Conservation (phyloP, 2,888 invertebrate species). For the Zaprionus obscuricornis region DNA sequence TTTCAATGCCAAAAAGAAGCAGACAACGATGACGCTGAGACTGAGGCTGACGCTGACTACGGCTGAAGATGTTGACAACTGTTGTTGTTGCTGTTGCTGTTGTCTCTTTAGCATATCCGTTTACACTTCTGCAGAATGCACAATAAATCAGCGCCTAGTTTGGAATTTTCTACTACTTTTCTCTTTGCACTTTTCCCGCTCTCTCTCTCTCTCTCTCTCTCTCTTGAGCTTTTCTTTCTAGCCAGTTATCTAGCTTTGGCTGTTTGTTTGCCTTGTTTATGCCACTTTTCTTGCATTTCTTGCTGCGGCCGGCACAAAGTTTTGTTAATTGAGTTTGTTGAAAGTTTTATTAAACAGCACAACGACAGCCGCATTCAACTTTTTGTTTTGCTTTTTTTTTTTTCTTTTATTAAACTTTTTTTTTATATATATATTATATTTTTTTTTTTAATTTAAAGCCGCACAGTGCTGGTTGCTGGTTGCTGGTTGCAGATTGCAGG, state of each 20-base stretch:
- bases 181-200: not conserved
- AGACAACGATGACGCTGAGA: constrained; percentile 1
- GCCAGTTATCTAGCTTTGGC: constrained; percentile 38
- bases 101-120: constrained; percentile 67
- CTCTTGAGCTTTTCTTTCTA: not conserved
- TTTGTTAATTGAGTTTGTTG: constrained; percentile 78
- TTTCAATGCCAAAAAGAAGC: constrained; percentile 71
- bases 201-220: not conserved
- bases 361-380: constrained; percentile 67
- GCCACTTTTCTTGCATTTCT: constrained; percentile 78
- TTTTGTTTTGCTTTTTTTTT: constrained; percentile 31
- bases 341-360: constrained; percentile 76
- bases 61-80: constrained; percentile 11
- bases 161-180: constrained; percentile 24
- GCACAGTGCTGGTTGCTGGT: constrained; percentile 9
- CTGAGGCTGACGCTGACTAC: constrained; percentile 1
- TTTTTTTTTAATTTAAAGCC: constrained; percentile 34
- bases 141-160: constrained; percentile 78
- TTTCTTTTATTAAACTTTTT: constrained; percentile 1
- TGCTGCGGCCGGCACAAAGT: constrained; percentile 73
- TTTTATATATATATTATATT: constrained; percentile 1
- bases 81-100: constrained; percentile 2
- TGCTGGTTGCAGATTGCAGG: constrained; percentile 20
- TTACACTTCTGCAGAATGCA: constrained; percentile 66
- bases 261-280: constrained; percentile 78